phyloP scores from a whole-genome alignment of 2,888 invertebrate genomes.

The Acanthosepion esculentum region DNA sequence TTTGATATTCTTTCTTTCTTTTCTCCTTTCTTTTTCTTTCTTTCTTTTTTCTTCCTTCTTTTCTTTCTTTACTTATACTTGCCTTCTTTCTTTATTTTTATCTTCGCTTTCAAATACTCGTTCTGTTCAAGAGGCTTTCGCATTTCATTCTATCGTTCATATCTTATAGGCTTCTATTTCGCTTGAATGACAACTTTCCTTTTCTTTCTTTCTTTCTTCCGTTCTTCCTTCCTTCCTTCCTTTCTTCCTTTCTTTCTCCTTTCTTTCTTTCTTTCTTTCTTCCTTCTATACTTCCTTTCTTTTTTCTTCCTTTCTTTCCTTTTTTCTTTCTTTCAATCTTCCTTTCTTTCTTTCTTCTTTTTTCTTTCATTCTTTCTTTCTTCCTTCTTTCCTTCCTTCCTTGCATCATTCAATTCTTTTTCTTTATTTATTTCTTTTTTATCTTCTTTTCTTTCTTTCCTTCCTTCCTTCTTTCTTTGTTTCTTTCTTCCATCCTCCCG shows the following conservation, averaged over 20 bases:
- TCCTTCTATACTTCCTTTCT: background rate
- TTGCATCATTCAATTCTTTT: no score
- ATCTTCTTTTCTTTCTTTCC: background rate
- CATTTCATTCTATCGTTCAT: no score
- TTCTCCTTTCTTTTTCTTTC: background rate
- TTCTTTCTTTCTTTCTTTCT: background rate
- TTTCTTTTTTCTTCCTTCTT: background rate
- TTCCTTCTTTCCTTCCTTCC: no score
- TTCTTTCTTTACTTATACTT: no score
- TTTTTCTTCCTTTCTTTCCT: background rate
- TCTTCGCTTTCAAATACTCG: no score
- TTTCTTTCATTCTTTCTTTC: background rate
- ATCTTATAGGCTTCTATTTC: no score
- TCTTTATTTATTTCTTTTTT: background rate
- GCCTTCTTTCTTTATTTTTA: no score
- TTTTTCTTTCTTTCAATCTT: background rate
- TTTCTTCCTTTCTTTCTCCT: no score
- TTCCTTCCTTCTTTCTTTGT: no score
- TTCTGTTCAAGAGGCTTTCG: no score
- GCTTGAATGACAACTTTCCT: background rate
- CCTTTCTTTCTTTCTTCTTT: background rate
- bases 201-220: background rate
- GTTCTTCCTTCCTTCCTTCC: no score
- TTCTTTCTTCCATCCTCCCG: no score
- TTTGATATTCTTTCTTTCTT: background rate